These are phyloP conservation scores for Torymus tubicola DNA, from an alignment of 2,888 invertebrate genomes.

Conservation along the genomic window DNA sequence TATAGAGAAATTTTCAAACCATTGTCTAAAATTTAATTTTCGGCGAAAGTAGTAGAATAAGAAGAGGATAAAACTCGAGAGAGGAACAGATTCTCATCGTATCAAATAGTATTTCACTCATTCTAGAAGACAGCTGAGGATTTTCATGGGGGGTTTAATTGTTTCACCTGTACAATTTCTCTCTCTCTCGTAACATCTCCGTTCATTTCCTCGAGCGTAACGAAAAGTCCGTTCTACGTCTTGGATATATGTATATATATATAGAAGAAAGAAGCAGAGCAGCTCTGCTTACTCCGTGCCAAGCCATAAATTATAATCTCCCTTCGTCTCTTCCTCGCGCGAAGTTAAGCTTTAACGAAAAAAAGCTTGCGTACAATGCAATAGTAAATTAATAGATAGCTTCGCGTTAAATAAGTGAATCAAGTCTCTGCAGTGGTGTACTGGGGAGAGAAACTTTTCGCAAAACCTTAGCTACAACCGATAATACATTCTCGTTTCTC, in stretches of 20 bases:
- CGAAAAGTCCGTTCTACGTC: conserved; percentile 25
- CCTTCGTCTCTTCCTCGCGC: not conserved
- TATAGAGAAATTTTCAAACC: no score
- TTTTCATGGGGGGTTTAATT: conserved; percentile 18
- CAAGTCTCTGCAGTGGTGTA: not conserved
- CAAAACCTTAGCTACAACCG: not conserved
- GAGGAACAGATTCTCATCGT: no score
- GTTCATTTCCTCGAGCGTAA: conserved; percentile 34
- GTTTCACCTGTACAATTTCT: conserved; percentile 15
- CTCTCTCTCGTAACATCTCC: not conserved
- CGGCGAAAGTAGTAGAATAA: no score
- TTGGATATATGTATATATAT: no score
- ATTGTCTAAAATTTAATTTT: no score
- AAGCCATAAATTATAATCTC: conserved; percentile 22
- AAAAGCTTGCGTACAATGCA: not conserved
- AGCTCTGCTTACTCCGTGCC: not conserved
- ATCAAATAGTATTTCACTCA: no score
- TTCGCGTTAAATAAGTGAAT: not conserved
- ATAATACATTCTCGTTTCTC: conserved; percentile 50
- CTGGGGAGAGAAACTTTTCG: no score
- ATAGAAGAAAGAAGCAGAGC: no score
- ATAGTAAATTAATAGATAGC: conserved; percentile 47
- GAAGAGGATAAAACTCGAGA: no score
- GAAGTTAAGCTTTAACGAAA: conserved; percentile 16
- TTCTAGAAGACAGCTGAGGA: not conserved